Evolutionary conservation across 1,140 invertebrate species (phyloP).

Genomic region (Cyrtorhinus lividipennis): DNA sequence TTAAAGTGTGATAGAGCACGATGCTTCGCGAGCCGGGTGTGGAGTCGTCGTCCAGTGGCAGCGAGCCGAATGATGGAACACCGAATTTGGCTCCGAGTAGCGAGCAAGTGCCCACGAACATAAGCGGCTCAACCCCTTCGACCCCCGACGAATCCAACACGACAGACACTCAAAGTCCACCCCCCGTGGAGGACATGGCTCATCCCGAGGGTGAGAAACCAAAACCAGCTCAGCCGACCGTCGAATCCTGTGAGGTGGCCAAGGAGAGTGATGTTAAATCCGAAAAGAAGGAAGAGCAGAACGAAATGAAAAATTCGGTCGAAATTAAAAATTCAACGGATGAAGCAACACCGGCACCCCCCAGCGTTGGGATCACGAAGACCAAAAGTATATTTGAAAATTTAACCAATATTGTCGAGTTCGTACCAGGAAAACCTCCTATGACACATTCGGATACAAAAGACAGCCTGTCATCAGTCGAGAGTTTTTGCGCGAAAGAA

Average conservation of each 20-base stretch:
- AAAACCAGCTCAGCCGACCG: no score
- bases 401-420: background rate
- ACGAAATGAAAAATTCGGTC: background rate
- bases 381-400: no score
- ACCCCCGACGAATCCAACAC: background rate
- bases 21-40: conserved; percentile 4
- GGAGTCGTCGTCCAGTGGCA: background rate
- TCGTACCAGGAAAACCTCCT: conserved; percentile 30
- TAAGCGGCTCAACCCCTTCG: background rate
- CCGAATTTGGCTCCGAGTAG: background rate
- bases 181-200: no score
- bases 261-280: background rate
- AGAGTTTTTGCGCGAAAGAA: conserved; percentile 40
- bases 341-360: no score
- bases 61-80: background rate
- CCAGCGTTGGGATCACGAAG: no score
- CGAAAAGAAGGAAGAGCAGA: no score
- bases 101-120: background rate
- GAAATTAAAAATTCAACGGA: background rate
- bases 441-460: conserved; percentile 41
- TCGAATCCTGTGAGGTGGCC: background rate
- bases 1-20: background rate
- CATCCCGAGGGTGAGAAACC: no score
- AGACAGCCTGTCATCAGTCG: conserved; percentile 46
- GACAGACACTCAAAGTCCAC: no score